These are phyloP conservation scores for Agapornis roseicollis DNA, from an alignment of 2,113 vertebrate species.

Conservation along the genomic window DNA sequence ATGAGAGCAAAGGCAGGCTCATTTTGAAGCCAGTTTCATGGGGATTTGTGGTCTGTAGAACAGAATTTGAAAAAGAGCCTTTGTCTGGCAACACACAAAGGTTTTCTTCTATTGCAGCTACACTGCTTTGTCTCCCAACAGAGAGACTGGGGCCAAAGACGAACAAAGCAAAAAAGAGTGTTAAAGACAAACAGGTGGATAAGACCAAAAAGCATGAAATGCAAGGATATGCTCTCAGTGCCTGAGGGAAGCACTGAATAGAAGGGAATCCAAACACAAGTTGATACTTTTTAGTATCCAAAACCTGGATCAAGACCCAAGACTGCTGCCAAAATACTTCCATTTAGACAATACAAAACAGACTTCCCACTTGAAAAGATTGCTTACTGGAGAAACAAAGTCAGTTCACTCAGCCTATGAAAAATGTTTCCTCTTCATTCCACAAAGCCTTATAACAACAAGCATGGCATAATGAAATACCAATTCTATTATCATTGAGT, in stretches of 20 bases:
- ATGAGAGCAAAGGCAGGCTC: not conserved
- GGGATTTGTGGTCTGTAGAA: not conserved
- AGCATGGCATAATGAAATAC: not conserved
- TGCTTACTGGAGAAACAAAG: not conserved
- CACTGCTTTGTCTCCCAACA: not conserved
- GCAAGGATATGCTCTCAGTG: not conserved
- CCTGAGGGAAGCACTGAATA: not conserved
- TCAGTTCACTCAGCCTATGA: not conserved
- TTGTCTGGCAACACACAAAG: not conserved
- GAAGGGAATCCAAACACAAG: not conserved
- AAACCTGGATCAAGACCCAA: not conserved
- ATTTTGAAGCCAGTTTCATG: not conserved
- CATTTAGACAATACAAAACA: not conserved
- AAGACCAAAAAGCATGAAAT: not conserved
- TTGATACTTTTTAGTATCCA: not conserved
- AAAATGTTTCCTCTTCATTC: not conserved
- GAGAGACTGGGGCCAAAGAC: not conserved
- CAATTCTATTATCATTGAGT: not conserved
- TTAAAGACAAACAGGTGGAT: slow-evolving; percentile 26
- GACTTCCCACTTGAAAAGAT: not conserved
- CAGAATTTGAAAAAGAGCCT: not conserved
- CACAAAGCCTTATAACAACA: not conserved
- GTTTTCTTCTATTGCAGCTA: not conserved
- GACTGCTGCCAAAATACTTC: not conserved
- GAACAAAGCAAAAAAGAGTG: not conserved